Percentiles rank a stretch among this genome's conserved stretches.
Evolutionary conservation across 2,113 vertebrate genomes (phyloP).

Genomic region (Coregonus clupeaformis): DNA sequence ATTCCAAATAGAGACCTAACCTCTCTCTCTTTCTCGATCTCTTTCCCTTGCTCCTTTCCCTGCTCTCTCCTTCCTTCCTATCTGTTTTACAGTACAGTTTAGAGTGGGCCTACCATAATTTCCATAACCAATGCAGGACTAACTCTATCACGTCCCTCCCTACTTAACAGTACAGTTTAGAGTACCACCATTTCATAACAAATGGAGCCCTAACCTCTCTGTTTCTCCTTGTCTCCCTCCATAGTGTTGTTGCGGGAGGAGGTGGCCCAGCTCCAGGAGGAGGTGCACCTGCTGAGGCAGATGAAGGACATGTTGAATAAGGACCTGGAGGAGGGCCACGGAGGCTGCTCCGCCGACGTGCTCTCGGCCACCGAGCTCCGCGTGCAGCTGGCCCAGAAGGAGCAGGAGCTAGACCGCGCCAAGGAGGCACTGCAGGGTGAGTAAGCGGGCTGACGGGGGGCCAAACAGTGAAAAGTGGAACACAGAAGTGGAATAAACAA

Average conservation of each 20-base stretch:
- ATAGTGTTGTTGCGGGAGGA: slow-evolving; percentile 92
- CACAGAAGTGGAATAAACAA: no score
- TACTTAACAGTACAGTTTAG: no score
- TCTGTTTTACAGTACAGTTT: no score
- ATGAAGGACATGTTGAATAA: slow-evolving; percentile 64
- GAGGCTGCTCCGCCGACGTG: slow-evolving; percentile 85
- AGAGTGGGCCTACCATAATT: no score
- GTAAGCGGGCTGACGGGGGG: slow-evolving; percentile 11
- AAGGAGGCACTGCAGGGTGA: slow-evolving; percentile 78
- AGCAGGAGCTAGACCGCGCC: slow-evolving; percentile 85
- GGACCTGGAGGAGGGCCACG: slow-evolving; percentile 55
- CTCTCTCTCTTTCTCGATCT: background rate
- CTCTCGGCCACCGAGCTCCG: slow-evolving; percentile 93
- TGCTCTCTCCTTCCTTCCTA: background rate
- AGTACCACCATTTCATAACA: slow-evolving; percentile 17
- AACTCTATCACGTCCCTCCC: no score
- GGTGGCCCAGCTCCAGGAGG: slow-evolving; percentile 94
- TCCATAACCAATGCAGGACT: no score
- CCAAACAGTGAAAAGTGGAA: no score
- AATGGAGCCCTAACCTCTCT: slow-evolving; percentile 26
- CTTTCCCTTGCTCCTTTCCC: background rate
- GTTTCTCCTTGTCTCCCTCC: background rate
- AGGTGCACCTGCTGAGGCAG: slow-evolving; percentile 94
- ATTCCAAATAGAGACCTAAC: background rate
- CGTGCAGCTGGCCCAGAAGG: slow-evolving; percentile 94